Evolutionary conservation across 2,113 vertebrate genomes (phyloP).

Genomic region (Tor tambroides): DNA sequence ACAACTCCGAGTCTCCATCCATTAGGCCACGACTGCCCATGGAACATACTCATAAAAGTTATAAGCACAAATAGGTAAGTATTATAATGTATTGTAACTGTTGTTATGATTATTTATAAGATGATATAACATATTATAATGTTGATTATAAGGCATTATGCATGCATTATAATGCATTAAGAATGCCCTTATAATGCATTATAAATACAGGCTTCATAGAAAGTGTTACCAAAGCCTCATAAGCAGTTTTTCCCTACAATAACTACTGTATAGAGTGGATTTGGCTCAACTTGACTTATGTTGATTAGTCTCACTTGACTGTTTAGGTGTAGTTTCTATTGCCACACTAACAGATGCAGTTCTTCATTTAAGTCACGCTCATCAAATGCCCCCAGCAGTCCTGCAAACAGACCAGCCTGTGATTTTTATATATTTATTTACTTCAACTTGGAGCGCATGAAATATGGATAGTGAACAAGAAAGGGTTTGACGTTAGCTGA

Average conservation of each 20-base stretch:
- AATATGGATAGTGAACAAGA: slow-evolving; percentile 73
- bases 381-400: slow-evolving; percentile 53
- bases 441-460: slow-evolving; percentile 67
- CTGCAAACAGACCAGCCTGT: slow-evolving; percentile 45
- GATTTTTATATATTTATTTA: slow-evolving; percentile 60
- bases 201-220: no score
- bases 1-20: no score
- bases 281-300: not conserved
- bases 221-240: no score
- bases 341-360: not conserved
- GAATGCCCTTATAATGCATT: no score
- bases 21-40: no score
- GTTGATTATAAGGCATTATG: no score
- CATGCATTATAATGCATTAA: no score
- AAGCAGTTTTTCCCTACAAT: no score
- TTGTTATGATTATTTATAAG: not conserved
- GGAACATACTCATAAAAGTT: no score
- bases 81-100: not conserved
- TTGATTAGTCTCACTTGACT: slow-evolving; percentile 14
- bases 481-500: slow-evolving; percentile 68
- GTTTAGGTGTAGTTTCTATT: not conserved
- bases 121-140: not conserved
- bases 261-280: not conserved
- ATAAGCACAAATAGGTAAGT: not conserved
- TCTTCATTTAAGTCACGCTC: slow-evolving; percentile 35